Evolutionary conservation across 2,888 invertebrate genomes (phyloP).

Genomic region (Patella pellucida): DNA sequence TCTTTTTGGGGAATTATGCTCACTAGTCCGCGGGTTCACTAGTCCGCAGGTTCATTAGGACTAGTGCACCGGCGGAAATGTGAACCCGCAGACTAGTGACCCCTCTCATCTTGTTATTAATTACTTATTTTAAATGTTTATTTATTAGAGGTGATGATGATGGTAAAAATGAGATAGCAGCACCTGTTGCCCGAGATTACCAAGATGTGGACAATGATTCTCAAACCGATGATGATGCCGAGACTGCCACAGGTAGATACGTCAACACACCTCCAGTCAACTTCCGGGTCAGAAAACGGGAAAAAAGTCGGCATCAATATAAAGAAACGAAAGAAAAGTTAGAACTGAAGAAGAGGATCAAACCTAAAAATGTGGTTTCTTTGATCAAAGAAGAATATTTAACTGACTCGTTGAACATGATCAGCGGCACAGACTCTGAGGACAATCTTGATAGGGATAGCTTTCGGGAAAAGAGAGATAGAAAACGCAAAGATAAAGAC

Average conservation of each 20-base stretch:
- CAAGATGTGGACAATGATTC: constrained; percentile 48
- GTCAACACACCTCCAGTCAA: constrained; percentile 53
- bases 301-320: constrained; percentile 40
- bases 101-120: too few relatives aligned
- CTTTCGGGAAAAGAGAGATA: constrained; percentile 46
- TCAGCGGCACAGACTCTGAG: constrained; percentile 59
- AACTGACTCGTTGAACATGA: constrained; percentile 48
- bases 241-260: constrained; percentile 37
- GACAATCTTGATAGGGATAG: constrained; percentile 52
- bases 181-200: constrained; percentile 26
- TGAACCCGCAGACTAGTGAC: too few relatives aligned
- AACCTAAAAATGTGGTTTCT: constrained; percentile 34
- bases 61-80: too few relatives aligned
- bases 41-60: too few relatives aligned
- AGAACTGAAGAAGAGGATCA: constrained; percentile 35
- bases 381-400: constrained; percentile 57
- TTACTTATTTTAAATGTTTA: not conserved
- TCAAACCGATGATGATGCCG: constrained; percentile 40
- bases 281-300: constrained; percentile 45
- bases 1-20: too few relatives aligned
- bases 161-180: constrained; percentile 18
- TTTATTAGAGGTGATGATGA: not conserved
- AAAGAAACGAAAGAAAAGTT: constrained; percentile 43
- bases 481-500: constrained; percentile 46
- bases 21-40: too few relatives aligned